Evolutionary conservation across 2,113 vertebrate genomes (phyloP).

Genomic region (Atlantisia rogersi): DNA sequence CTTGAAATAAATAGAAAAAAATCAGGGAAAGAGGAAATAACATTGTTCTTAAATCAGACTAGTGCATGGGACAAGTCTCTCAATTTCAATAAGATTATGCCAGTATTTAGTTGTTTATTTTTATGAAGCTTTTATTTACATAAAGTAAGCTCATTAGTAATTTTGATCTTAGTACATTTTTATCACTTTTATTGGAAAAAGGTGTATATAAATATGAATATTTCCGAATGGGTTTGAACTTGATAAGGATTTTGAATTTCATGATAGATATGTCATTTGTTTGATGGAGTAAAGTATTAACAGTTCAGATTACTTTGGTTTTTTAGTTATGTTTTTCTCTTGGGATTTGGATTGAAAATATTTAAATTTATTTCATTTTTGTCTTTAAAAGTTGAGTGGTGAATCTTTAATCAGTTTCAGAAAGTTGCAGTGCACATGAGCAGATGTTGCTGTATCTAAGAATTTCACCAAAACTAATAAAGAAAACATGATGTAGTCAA

Average conservation of each 20-base stretch:
- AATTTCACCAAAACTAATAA: neutral
- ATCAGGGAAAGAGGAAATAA: neutral
- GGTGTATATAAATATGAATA: neutral
- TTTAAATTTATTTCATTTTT: neutral
- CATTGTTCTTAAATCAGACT: neutral
- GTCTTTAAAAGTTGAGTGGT: neutral
- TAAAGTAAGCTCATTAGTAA: neutral
- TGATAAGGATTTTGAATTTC: neutral
- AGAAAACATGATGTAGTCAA: neutral
- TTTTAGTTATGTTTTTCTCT: neutral
- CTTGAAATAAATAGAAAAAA: neutral
- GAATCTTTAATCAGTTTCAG: neutral
- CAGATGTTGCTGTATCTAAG: neutral
- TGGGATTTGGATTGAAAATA: neutral
- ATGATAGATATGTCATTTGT: neutral
- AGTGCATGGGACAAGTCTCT: neutral
- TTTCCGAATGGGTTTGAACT: neutral
- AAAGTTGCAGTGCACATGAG: neutral
- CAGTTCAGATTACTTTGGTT: neutral
- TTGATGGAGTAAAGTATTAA: neutral
- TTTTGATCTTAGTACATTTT: neutral
- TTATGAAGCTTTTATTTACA: neutral
- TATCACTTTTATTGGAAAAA: neutral
- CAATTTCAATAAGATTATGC: neutral
- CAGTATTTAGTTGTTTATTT: neutral